A percentile compares a stretch with the other conserved stretches of the same genome.
These are phyloP conservation scores for Galerucella calmariensis DNA, from an alignment of 2,888 invertebrate genomes.

Conservation along the genomic window DNA sequence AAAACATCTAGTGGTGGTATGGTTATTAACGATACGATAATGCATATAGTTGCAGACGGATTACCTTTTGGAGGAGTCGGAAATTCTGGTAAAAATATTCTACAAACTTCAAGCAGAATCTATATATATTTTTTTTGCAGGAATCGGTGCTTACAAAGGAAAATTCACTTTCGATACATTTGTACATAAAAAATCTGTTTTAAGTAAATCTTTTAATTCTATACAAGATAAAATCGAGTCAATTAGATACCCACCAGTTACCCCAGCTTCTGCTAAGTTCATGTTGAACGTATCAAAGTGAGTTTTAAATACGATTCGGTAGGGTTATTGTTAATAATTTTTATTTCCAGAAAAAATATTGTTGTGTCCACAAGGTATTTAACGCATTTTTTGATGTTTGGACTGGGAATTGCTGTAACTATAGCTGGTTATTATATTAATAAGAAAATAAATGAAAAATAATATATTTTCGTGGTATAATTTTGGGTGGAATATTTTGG, in stretches of 20 bases:
- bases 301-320: constrained; percentile 12
- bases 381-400: constrained; percentile 75
- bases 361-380: constrained; percentile 65
- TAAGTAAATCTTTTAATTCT: constrained; percentile 75
- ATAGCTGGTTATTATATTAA: constrained; percentile 51
- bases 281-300: constrained; percentile 73
- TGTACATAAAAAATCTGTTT: constrained; percentile 87
- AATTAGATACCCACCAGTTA: constrained; percentile 87
- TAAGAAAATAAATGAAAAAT: constrained; percentile 31
- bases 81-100: constrained; percentile 67
- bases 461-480: background rate
- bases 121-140: constrained; percentile 62
- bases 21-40: constrained; percentile 86
- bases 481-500: background rate
- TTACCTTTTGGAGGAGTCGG: constrained; percentile 99
- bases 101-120: background rate
- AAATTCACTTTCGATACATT: constrained; percentile 91
- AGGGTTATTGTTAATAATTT: constrained; percentile 7
- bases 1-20: constrained; percentile 85
- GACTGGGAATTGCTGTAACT: constrained; percentile 75
- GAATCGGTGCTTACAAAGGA: constrained; percentile 95
- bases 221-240: constrained; percentile 76
- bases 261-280: constrained; percentile 75
- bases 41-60: constrained; percentile 87
- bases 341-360: constrained; percentile 38